A percentile compares a stretch with the other conserved stretches of the same genome.
Conservation (phyloP, 2,888 invertebrate genomes). For the Xestia ashworthii region DNA sequence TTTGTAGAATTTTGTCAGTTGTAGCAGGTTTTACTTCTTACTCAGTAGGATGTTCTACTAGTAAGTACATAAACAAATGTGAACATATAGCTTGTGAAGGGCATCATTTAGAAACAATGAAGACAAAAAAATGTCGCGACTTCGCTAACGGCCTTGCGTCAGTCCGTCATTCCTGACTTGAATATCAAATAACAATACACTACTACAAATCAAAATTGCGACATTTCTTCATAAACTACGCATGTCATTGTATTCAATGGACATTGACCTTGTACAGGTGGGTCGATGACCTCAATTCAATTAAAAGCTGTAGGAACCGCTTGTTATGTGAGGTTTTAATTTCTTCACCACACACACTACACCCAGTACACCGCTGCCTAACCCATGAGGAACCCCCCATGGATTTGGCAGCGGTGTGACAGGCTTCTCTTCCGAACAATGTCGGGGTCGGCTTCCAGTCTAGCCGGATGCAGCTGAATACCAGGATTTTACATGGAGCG, state of each 20-base stretch:
- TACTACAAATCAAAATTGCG: slow-evolving; percentile 23
- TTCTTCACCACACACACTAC: background rate
- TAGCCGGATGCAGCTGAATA: too few species aligned
- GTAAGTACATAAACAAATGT: too few species aligned
- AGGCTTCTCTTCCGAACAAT: too few species aligned
- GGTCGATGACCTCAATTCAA: slow-evolving; percentile 19
- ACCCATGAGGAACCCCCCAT: too few species aligned
- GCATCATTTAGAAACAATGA: slow-evolving; percentile 16
- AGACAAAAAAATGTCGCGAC: background rate
- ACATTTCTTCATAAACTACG: slow-evolving; percentile 15
- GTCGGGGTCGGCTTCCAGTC: too few species aligned
- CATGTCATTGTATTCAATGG: slow-evolving; percentile 2
- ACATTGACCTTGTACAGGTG: slow-evolving; percentile 21
- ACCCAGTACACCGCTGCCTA: background rate
- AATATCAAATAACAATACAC: slow-evolving; percentile 39
- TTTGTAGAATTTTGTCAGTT: too few species aligned
- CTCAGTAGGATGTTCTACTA: too few species aligned
- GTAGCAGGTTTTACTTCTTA: too few species aligned
- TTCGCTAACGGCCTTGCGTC: background rate
- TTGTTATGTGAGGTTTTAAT: background rate
- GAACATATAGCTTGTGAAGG: background rate
- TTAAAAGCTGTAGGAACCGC: background rate
- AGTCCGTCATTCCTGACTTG: slow-evolving; percentile 18
- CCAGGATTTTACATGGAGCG: too few species aligned
- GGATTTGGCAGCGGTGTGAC: too few species aligned